These are phyloP conservation scores for Aphis craccivora DNA, from an alignment of 1,140 invertebrate species.

Conservation along the genomic window DNA sequence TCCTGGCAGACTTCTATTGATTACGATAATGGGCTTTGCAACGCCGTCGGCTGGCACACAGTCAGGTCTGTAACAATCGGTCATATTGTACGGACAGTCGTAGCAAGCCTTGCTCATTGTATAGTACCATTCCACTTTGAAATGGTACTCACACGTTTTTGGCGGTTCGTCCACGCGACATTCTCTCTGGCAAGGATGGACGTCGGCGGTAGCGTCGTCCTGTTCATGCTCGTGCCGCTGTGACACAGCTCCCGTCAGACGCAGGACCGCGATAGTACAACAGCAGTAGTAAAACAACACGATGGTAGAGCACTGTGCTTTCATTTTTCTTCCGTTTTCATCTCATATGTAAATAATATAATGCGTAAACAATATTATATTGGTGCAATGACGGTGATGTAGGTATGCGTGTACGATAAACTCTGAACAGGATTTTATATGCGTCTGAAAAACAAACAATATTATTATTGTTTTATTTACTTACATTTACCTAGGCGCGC, in stretches of 20 bases:
- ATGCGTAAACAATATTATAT: not conserved
- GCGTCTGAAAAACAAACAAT: not conserved
- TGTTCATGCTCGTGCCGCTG: not conserved
- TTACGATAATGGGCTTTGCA: constrained; percentile 74
- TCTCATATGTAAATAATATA: not conserved
- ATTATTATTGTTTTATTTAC: not conserved
- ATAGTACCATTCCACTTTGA: constrained; percentile 79
- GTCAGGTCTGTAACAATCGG: constrained; percentile 79
- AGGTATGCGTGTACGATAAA: not conserved
- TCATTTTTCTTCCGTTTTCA: constrained; percentile 54
- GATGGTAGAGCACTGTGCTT: not conserved
- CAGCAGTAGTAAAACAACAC: not conserved
- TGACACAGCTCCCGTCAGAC: not conserved
- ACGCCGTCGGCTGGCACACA: constrained; percentile 85
- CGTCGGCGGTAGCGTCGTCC: not conserved
- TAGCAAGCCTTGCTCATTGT: constrained; percentile 88
- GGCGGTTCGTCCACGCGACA: constrained; percentile 68
- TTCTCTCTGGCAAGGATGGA: constrained; percentile 67
- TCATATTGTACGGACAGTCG: constrained; percentile 77
- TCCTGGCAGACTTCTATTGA: constrained; percentile 88
- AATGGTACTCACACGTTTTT: constrained; percentile 75
- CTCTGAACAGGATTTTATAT: not conserved
- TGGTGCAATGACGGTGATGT: not conserved
- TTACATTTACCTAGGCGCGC: no score
- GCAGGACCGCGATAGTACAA: not conserved